Base-by-base conservation (phyloP, 2,113 vertebrate genomes). In the Machaerirhynchus nigripectus region DNA sequence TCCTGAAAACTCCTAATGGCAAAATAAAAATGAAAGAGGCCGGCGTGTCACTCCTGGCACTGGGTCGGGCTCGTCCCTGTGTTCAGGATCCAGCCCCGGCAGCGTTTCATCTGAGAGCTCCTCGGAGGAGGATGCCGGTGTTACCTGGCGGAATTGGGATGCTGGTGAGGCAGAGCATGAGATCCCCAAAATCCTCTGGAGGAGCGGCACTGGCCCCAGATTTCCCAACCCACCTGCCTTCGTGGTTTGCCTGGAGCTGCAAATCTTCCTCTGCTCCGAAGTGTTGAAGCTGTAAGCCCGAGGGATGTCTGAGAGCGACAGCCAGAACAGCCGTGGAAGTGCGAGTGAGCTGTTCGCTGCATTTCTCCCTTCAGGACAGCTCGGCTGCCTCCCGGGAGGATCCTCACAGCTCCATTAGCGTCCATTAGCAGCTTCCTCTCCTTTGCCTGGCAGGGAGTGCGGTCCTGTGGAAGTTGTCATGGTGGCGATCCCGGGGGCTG, bases 381-480 rank as follows among this genome's bases (percentile, higher is more conserved):
- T 39, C 19, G 4, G 68, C 35, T 26, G 82, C 76, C 46, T 65
- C 96, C 94, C 83, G 8, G 77, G 89, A 82, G 93, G 31, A 18
- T 49, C n/a, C 1, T 61, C 47, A 1, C 81, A 11, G 22, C 78
- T 85, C 91, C 91, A 83, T 88, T 80, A 92, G 59, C 50, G 68
- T 46, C 95, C 95, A 93, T 96, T 87, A 94, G 91, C 93, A 79
- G 70, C 94, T 91, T 55, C 74, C 81, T 13, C 49, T 31, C 68
- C 63, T 77, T 11, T 6, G 37, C 65, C 87, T 33, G 26, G 69
- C 9, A 7, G 27, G 1, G 80, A 47, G 8, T 3, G 50, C 5
- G 28, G 18, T 27, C 0, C 46, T 35, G 23, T 49, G 65, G 2
- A 42, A 56, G 60, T 47, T 64, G 91, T 2, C 27, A 4, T 0